phyloP scores from a whole-genome alignment of 2,113 vertebrate species.

The Lepisosteus osseus region DNA sequence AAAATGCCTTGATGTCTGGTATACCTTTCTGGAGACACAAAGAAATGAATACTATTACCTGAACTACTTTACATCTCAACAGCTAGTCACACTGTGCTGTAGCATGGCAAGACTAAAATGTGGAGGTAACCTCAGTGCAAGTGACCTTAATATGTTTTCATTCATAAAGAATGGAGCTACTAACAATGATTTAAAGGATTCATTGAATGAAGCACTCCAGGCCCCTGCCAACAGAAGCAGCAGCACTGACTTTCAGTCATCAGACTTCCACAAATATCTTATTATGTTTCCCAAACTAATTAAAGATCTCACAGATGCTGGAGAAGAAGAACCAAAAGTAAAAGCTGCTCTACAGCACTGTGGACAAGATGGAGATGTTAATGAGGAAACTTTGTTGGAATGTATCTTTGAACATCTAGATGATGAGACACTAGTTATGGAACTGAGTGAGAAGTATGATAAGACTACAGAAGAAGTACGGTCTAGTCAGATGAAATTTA shows the following conservation, averaged over 20 bases:
- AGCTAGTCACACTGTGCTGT: constrained; percentile 69
- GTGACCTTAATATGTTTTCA: constrained; percentile 67
- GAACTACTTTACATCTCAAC: constrained; percentile 73
- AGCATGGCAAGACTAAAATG: constrained; percentile 40
- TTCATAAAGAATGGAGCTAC: constrained; percentile 57
- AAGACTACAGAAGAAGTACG: constrained; percentile 8
- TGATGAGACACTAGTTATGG: constrained; percentile 20
- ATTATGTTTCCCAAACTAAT: constrained; percentile 24
- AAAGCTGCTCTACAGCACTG: constrained; percentile 22
- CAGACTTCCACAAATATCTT: constrained; percentile 18
- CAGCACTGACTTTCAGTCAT: constrained; percentile 7
- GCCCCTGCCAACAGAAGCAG: constrained; percentile 16
- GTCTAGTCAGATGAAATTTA: constrained; percentile 30
- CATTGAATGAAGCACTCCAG: constrained; percentile 26
- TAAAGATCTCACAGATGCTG: constrained; percentile 11
- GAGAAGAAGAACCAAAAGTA: constrained; percentile 21
- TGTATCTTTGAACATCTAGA: constrained; percentile 26
- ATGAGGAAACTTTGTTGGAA: constrained; percentile 16
- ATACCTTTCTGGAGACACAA: constrained; percentile 52
- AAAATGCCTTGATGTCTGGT: constrained; percentile 60
- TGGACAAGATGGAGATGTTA: background rate
- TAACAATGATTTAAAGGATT: background rate
- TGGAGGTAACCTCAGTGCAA: constrained; percentile 28
- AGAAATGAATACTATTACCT: constrained; percentile 60
- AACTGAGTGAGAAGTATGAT: constrained; percentile 19